phyloP scores from a whole-genome alignment of 2,888 invertebrate species.

The Hofmannophila pseudospretella region DNA sequence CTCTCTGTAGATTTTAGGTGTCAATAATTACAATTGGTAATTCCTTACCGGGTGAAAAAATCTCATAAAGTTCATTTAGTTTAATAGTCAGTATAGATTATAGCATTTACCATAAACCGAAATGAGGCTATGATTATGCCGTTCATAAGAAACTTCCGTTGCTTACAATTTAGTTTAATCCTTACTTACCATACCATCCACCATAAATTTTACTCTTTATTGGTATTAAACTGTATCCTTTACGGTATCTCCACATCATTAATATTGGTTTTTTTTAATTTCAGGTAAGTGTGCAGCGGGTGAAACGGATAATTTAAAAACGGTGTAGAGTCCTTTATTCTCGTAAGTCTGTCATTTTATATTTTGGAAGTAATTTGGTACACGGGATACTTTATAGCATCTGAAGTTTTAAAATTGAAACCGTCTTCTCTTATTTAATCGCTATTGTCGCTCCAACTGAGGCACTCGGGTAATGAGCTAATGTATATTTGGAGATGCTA shows the following conservation, averaged over 20 bases:
- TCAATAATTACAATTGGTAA: no score
- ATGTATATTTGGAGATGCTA: no score
- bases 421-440: no score
- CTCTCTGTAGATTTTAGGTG: no score
- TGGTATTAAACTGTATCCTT: slow-evolving; percentile 6
- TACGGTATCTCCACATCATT: slow-evolving; percentile 23
- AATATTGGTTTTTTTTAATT: slow-evolving; percentile 30
- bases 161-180: slow-evolving; percentile 28
- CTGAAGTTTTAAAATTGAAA: no score
- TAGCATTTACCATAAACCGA: not conserved
- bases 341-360: slow-evolving; percentile 16
- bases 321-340: slow-evolving; percentile 14
- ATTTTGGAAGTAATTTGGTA: not conserved
- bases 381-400: no score
- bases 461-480: no score
- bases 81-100: no score
- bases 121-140: not conserved
- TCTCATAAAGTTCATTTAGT: no score
- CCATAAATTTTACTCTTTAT: slow-evolving; percentile 27
- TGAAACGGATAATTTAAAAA: slow-evolving; percentile 2
- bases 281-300: slow-evolving; percentile 37
- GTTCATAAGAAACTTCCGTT: slow-evolving; percentile 18
- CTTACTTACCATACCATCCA: slow-evolving; percentile 11
- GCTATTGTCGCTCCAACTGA: no score
- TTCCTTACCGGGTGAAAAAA: no score